A percentile compares a stretch with the other conserved stretches of the same genome.
Conservation (phyloP, 2,113 vertebrate species). For the Danionella cerebrum region DNA sequence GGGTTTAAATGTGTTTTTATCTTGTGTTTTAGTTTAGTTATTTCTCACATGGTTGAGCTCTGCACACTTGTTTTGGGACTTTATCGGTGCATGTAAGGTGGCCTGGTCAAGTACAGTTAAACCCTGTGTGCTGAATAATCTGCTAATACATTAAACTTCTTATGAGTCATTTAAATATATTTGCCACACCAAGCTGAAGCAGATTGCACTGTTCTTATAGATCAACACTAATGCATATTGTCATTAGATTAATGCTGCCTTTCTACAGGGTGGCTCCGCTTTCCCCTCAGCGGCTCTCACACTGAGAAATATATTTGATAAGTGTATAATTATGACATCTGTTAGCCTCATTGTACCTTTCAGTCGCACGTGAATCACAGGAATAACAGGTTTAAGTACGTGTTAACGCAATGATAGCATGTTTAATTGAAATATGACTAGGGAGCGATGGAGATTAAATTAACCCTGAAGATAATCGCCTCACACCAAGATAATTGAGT, state of each 20-base stretch:
- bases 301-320: conserved; percentile 78
- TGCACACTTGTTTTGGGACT: not conserved
- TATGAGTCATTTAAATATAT: conserved; percentile 31
- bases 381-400: conserved; percentile 80
- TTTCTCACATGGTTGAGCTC: not conserved
- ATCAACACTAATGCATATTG: conserved; percentile 66
- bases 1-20: no score
- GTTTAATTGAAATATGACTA: conserved; percentile 89
- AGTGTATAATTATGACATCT: conserved; percentile 93
- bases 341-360: conserved; percentile 76
- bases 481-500: conserved; percentile 89
- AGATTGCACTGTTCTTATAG: conserved; percentile 50
- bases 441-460: conserved; percentile 86
- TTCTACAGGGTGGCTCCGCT: conserved; percentile 38
- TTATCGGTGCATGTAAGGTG: not conserved
- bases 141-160: conserved; percentile 52
- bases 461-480: conserved; percentile 85
- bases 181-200: conserved; percentile 54
- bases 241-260: conserved; percentile 68
- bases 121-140: conserved; percentile 41
- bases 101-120: conserved; percentile 30
- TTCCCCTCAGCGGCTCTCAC: conserved; percentile 50
- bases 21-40: no score
- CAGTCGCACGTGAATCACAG: conserved; percentile 78
- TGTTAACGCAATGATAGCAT: conserved; percentile 77